These are phyloP conservation scores for Bergia sp. DNA, from an alignment of 92 coral and sea anemone genomes.

Conservation along the genomic window DNA sequence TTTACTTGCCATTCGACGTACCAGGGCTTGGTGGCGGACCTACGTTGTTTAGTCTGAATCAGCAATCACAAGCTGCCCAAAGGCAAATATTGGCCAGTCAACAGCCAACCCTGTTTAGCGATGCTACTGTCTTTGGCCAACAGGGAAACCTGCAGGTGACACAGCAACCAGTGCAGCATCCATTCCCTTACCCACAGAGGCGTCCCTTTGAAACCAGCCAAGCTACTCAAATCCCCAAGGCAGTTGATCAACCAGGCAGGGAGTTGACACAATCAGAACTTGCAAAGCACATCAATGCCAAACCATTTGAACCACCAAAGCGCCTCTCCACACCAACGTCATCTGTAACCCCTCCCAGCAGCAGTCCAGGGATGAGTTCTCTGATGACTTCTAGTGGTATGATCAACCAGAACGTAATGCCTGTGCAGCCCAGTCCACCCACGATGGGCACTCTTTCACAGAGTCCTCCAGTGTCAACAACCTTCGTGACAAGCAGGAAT, in stretches of 20 bases:
- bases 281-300: conserved; percentile 94
- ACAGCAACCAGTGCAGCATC: conserved; percentile 62
- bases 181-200: conserved; percentile 73
- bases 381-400: conserved; percentile 61
- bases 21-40: conserved; percentile 70
- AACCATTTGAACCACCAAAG: conserved; percentile 99
- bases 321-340: conserved; percentile 79
- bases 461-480: conserved; percentile 86
- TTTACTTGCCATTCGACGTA: conserved; percentile 88
- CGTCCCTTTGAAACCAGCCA: conserved; percentile 65
- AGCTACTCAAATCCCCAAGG: conserved; percentile 63
- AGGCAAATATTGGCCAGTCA: conserved; percentile 65
- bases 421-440: conserved; percentile 79
- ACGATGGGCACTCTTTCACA: conserved; percentile 76
- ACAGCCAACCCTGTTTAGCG: conserved; percentile 57
- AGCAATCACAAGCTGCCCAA: conserved; percentile 78
- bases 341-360: conserved; percentile 57
- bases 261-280: conserved; percentile 83
- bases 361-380: conserved; percentile 56
- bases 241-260: conserved; percentile 60
- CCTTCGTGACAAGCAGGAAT: conserved; percentile 77
- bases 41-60: conserved; percentile 65
- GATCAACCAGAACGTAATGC: conserved; percentile 67
- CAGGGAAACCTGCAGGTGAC: conserved; percentile 64
- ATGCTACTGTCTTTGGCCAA: conserved; percentile 54